Evolutionary conservation across 2,113 vertebrate species (phyloP), one percentile per base, ranked within the genome.

Genomic region (Bujurquina vittata): DNA sequence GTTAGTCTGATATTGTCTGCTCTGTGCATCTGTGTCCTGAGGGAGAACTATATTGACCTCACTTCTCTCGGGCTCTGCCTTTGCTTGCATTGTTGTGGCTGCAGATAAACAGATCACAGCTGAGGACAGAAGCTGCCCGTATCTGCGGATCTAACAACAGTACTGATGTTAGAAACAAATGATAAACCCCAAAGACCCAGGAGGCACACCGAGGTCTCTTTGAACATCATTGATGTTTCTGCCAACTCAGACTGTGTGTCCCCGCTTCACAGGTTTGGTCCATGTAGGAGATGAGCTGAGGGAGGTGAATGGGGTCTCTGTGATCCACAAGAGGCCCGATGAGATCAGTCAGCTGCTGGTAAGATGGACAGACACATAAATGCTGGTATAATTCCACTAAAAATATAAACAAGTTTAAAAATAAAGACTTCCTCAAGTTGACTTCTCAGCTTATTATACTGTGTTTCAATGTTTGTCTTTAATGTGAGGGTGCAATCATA

Each of bases 291-390:
- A 99, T 31, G 98, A 99, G 84, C 96, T 99, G 35, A 96, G 97
- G 87, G 98, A 99, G 90, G 98, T 99, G 85, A 99, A 99, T 5
- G 98, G 98, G 29, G 92, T 98, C 63, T 90, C 96, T 5, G 97
- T 99, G 75, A 95, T 97, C 90, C 96, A 99, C 91, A 99, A 99
- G 91, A 96, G 97, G 76, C 98, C 98, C 0, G 98, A 99, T 18
- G 98, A 99, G 94, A 99, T 99, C 95, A 99, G 98, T 91, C 98
- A 98, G 92, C 96, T 99, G 91, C 95, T 99, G 97, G 98, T 99
- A 90, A 57, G 94, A 78, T 9, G 5, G 0, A 17, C 58, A 40
- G 58, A 75, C 65, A 7, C 49, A 37, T n/a, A 5, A 54, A 54
- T 72, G 0, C 0, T 72, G 18, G 46, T 54, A 54, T 54, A 33